These are phyloP conservation scores for Ctenosaura bakeri DNA, from an alignment of 2,797 vertebrate species.

Conservation along the genomic window DNA sequence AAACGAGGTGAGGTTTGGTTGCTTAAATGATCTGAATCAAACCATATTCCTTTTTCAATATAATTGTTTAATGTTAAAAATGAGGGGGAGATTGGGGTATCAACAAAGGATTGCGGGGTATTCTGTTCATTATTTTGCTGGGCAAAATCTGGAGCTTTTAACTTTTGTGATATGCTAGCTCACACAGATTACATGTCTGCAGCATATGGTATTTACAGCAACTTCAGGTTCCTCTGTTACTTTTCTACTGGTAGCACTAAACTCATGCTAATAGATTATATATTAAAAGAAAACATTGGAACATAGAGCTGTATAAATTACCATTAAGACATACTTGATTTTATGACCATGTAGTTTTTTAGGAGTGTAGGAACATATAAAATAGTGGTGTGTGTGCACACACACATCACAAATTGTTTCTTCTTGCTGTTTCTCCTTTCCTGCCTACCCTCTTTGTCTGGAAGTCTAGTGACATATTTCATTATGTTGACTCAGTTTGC, in stretches of 20 bases:
- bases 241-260: conserved; percentile 23
- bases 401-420: too few species aligned
- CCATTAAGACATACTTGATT: conserved; percentile 40
- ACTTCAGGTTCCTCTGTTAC: background rate
- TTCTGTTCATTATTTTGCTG: conserved; percentile 53
- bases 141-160: conserved; percentile 56
- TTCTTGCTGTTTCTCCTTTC: conserved; percentile 21
- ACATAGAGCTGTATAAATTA: conserved; percentile 12
- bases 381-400: background rate
- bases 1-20: conserved; percentile 81
- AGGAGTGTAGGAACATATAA: conserved; percentile 22
- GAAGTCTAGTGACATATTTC: conserved; percentile 28
- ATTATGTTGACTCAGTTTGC: conserved; percentile 28
- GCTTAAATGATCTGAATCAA: conserved; percentile 15
- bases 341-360: conserved; percentile 27
- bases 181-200: background rate
- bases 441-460: conserved; percentile 22
- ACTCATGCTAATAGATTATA: background rate
- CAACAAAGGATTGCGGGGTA: conserved; percentile 29
- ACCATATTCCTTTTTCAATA: conserved; percentile 14
- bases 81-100: background rate
- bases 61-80: conserved; percentile 10
- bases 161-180: conserved; percentile 45
- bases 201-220: background rate
- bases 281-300: conserved; percentile 23